Conservation (phyloP, 2,797 vertebrate genomes). For the Antennarius maculatus region DNA sequence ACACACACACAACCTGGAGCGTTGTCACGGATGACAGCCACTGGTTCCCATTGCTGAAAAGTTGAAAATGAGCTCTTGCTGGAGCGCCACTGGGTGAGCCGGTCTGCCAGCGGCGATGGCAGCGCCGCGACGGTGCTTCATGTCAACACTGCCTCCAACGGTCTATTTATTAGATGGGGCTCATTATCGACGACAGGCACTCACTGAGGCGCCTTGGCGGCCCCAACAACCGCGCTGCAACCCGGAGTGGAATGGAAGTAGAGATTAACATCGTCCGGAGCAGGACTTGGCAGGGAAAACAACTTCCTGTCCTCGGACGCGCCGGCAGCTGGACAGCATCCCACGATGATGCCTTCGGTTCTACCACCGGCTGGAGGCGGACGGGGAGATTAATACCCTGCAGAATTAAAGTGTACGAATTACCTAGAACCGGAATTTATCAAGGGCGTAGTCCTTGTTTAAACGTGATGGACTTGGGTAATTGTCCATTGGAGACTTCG, state of each 20-base stretch:
- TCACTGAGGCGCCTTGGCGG: slow-evolving; percentile 50
- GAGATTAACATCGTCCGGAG: slow-evolving; percentile 62
- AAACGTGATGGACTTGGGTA: slow-evolving; percentile 21
- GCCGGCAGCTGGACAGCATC: slow-evolving; percentile 28
- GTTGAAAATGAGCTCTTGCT: slow-evolving; percentile 67
- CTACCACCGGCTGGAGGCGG: no score
- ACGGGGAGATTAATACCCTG: no score
- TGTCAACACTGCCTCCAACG: slow-evolving; percentile 68
- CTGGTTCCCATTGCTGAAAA: slow-evolving; percentile 55
- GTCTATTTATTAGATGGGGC: slow-evolving; percentile 73
- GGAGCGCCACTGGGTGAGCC: slow-evolving; percentile 62
- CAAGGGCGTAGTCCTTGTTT: no score
- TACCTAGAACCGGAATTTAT: no score
- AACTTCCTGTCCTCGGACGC: slow-evolving; percentile 30
- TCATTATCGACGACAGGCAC: slow-evolving; percentile 75
- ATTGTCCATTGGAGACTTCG: no score
- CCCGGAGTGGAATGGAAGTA: slow-evolving; percentile 58
- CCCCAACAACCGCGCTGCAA: slow-evolving; percentile 51
- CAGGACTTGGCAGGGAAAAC: slow-evolving; percentile 48
- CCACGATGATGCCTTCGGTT: background rate
- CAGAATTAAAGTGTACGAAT: no score
- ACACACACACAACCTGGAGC: slow-evolving; percentile 17
- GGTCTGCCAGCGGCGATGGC: slow-evolving; percentile 64
- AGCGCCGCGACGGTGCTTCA: slow-evolving; percentile 61
- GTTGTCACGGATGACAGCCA: slow-evolving; percentile 67